Evolutionary conservation across 1,140 invertebrate genomes (phyloP).

Genomic region (Caenorhabditis inopinata): DNA sequence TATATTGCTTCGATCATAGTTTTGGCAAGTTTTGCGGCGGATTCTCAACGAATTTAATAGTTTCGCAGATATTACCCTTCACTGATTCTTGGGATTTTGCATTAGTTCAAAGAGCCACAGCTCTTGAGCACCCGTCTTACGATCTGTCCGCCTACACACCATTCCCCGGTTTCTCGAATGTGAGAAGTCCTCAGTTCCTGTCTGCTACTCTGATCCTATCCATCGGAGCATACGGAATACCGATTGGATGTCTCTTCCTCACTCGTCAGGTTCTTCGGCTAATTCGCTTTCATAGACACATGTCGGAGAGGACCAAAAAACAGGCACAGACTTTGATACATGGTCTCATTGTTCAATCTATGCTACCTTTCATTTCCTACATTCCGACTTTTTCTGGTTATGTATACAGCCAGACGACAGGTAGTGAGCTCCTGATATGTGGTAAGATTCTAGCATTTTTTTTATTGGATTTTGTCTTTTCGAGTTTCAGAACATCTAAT

Average conservation of each 20-base stretch:
- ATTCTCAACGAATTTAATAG: neutral
- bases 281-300: neutral
- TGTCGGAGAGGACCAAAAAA: constrained; percentile 17
- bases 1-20: neutral
- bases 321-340: constrained; percentile 20
- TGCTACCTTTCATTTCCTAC: constrained; percentile 8
- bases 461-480: neutral
- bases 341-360: neutral
- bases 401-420: neutral
- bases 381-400: constrained; percentile 16
- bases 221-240: neutral
- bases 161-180: neutral
- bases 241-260: neutral
- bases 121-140: neutral
- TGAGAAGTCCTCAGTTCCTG: neutral
- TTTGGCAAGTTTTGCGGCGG: neutral
- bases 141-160: neutral
- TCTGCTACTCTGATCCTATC: neutral
- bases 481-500: neutral
- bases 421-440: neutral
- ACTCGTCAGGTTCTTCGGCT: neutral
- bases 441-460: neutral
- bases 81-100: neutral
- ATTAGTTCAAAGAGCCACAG: neutral
- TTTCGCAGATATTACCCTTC: neutral